phyloP scores from a whole-genome alignment of 2,888 invertebrate species.

The Lochmaea crataegi region DNA sequence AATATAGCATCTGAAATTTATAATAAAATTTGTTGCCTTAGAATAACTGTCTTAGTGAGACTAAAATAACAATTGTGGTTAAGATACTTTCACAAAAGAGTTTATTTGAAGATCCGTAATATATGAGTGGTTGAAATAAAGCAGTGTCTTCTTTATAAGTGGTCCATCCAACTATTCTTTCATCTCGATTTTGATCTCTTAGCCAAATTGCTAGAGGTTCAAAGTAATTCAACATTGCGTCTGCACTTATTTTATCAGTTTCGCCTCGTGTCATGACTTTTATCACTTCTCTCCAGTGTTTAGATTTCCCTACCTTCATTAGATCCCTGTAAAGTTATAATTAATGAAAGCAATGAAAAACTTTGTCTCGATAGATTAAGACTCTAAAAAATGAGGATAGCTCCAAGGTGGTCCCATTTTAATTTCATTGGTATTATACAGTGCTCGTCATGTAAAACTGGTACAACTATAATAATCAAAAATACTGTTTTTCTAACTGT shows the following conservation, averaged over 20 bases:
- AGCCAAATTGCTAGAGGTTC: constrained; percentile 84
- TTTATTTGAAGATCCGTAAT: constrained; percentile 30
- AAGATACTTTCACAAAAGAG: background rate
- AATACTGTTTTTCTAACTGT: no score
- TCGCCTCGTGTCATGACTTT: constrained; percentile 76
- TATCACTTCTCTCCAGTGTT: constrained; percentile 79
- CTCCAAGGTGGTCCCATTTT: no score
- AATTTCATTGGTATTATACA: no score
- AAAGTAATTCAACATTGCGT: constrained; percentile 84
- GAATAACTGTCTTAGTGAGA: background rate
- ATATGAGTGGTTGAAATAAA: constrained; percentile 65
- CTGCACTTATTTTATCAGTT: constrained; percentile 79
- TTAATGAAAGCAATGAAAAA: background rate
- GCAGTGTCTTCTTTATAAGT: constrained; percentile 75
- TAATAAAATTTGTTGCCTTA: background rate
- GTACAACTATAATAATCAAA: no score
- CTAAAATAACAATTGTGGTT: background rate
- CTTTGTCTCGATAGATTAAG: no score
- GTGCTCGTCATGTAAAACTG: no score
- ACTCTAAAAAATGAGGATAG: no score
- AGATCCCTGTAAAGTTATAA: constrained; percentile 68
- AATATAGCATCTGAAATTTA: background rate
- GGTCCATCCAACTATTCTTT: constrained; percentile 81
- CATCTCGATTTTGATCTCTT: constrained; percentile 78
- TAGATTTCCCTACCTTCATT: constrained; percentile 76